Base-by-base conservation (phyloP, 2,797 vertebrate genomes). In the Lacerta viridis region DNA sequence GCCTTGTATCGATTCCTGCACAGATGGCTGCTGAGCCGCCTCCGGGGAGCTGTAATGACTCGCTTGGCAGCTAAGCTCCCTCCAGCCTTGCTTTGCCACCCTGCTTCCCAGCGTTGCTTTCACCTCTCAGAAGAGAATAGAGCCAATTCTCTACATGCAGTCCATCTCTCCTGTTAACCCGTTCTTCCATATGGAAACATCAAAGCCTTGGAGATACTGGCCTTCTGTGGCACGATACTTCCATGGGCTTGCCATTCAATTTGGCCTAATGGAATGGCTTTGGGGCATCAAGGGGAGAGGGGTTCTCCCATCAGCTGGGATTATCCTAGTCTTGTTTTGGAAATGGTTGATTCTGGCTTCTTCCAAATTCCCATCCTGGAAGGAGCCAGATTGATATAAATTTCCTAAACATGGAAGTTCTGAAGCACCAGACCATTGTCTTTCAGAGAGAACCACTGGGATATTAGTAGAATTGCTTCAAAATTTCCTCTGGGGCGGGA, bases 11-110 rank as follows among this genome's bases (percentile, higher is more conserved):
- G 89, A 87, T 90, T 80, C 55, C 11, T 27, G 61, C 66, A 75
- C 79, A 78, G 87, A 66, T 84, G 78, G 83, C 66, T 79, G 50
- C 66, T 71, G 84, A 85, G 69, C 71, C 29, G 59, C 87, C 86
- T 80, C 25, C 7, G 18, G 20, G 2, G 75, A 88, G 1, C 41
- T 89, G 61, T 36, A 80, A 89, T 68, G 29, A 36, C 23, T 46
- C 23, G 1, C 46, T 87, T 7, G 2, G 46, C 81, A 77, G 11
- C 85, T 36, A 2, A 1, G 66, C 61, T 66, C 85, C 83, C 27
- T 80, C 7, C 0, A 0, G 55, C 50, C 75, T 75, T 82, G 17
- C 23, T 79, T 66, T 36, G 50, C n/a, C 82, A 61, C 9, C 83
- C 77, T 55, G 41, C 41, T 55, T 68, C 7, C 84, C 0, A 3